A percentile compares a stretch with the other conserved stretches of the same genome.
Evolutionary conservation across 1,140 invertebrate genomes (phyloP).

Genomic region (Pristionchus pacificus): DNA sequence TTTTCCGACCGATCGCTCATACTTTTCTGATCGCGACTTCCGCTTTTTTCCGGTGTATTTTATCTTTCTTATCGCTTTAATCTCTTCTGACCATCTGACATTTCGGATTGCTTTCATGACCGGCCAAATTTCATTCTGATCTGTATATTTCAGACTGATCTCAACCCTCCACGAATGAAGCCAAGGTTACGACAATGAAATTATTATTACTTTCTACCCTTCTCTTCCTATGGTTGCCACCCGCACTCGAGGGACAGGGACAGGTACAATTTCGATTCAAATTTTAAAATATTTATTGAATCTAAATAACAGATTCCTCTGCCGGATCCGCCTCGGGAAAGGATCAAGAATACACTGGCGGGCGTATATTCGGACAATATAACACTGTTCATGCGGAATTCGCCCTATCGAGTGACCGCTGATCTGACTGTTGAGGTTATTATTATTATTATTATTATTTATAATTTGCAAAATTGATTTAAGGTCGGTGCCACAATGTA

Average conservation of each 20-base stretch:
- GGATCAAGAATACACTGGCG: slow-evolving; percentile 49
- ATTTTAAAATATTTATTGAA: neutral
- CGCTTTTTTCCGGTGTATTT: no score
- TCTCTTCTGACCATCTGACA: no score
- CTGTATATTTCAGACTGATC: no score
- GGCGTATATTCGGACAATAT: slow-evolving; percentile 50
- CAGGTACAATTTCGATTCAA: neutral
- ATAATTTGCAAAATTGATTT: neutral
- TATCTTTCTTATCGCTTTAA: no score
- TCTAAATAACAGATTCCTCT: neutral
- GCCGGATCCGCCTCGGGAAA: slow-evolving; percentile 40
- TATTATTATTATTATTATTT: slow-evolving; percentile 28
- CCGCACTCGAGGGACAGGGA: neutral
- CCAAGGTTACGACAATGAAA: neutral
- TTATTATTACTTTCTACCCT: neutral
- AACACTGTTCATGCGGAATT: slow-evolving; percentile 56
- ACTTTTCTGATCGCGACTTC: no score
- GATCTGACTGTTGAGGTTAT: slow-evolving; percentile 46
- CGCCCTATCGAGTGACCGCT: slow-evolving; percentile 44
- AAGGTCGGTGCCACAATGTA: slow-evolving; percentile 31
- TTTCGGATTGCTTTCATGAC: no score
- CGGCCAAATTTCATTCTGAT: no score
- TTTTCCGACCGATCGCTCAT: no score
- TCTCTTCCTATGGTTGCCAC: neutral
- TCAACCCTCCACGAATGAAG: neutral